Evolutionary conservation across 2,797 vertebrate species (phyloP).

Genomic region (Euphonia xanthogaster): DNA sequence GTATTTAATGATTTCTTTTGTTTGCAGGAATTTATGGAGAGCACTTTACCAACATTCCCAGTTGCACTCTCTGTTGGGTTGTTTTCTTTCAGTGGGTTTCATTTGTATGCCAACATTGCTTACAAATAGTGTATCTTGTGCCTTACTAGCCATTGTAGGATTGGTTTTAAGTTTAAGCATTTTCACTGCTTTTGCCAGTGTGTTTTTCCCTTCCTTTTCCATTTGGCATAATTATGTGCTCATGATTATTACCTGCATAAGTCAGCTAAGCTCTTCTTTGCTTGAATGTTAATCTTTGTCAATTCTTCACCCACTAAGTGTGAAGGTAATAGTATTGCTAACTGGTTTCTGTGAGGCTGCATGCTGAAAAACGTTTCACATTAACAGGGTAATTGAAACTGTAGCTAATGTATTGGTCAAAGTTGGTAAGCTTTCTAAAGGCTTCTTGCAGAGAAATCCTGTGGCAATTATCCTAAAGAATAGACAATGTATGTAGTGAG

Average conservation of each 20-base stretch:
- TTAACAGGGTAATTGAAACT: conserved; percentile 49
- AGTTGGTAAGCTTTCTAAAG: conserved; percentile 18
- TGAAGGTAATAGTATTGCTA: conserved; percentile 23
- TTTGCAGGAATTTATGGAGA: neutral
- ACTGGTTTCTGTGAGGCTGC: conserved; percentile 22
- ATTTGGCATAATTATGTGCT: neutral
- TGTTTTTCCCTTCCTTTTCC: neutral
- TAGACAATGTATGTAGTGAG: neutral
- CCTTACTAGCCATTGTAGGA: neutral
- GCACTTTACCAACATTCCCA: neutral
- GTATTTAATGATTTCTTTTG: neutral
- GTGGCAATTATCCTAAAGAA: conserved; percentile 10
- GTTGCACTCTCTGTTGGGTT: neutral
- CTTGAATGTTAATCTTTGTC: conserved; percentile 20
- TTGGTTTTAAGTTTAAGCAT: conserved; percentile 1
- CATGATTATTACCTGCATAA: conserved; percentile 16
- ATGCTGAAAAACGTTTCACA: conserved; percentile 14
- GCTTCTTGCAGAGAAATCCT: conserved; percentile 1
- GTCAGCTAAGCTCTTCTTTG: neutral
- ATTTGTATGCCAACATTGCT: neutral
- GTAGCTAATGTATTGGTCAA: conserved; percentile 33
- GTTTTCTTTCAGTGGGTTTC: neutral
- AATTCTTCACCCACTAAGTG: conserved; percentile 33
- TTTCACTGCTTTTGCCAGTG: neutral
- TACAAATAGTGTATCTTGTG: neutral